phyloP scores from a whole-genome alignment of 1,140 invertebrate genomes.

The Galleria mellonella region DNA sequence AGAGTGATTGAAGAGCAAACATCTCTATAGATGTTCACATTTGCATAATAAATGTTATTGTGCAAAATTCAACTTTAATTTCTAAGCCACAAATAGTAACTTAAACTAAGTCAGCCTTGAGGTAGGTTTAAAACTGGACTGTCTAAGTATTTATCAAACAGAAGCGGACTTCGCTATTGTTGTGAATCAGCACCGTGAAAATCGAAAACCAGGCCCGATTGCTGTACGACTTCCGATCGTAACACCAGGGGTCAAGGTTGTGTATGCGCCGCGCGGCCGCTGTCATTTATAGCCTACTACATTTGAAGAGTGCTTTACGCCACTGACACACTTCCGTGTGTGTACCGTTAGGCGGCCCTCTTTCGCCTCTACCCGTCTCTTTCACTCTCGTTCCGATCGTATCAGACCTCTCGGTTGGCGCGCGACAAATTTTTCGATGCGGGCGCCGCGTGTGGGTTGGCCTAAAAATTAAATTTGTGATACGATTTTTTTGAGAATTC shows the following conservation, averaged over 20 bases:
- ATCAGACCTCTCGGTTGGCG: constrained; percentile 38
- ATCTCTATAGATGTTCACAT: too few species aligned
- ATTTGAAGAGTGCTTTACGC: constrained; percentile 40
- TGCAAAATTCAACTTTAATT: too few species aligned
- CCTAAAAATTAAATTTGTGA: constrained; percentile 66
- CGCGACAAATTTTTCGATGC: constrained; percentile 67
- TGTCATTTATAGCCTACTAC: constrained; percentile 38
- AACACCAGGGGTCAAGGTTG: constrained; percentile 51
- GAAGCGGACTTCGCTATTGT: constrained; percentile 56
- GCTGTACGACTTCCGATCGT: constrained; percentile 32
- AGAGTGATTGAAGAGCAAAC: too few species aligned
- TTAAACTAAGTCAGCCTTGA: constrained; percentile 45
- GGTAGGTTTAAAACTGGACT: constrained; percentile 60
- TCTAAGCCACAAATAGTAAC: too few species aligned
- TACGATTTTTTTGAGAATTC: constrained; percentile 47
- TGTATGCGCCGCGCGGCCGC: constrained; percentile 16
- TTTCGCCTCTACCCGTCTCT: constrained; percentile 48
- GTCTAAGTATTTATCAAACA: constrained; percentile 31
- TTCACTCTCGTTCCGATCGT: constrained; percentile 54
- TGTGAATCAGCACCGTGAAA: constrained; percentile 68
- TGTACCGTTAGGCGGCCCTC: constrained; percentile 67
- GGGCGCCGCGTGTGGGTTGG: constrained; percentile 59
- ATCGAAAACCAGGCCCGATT: constrained; percentile 51
- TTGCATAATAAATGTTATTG: too few species aligned
- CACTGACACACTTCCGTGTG: constrained; percentile 68